phyloP scores from a whole-genome alignment of 2,797 vertebrate genomes.

The Enteromius trimaculatus region DNA sequence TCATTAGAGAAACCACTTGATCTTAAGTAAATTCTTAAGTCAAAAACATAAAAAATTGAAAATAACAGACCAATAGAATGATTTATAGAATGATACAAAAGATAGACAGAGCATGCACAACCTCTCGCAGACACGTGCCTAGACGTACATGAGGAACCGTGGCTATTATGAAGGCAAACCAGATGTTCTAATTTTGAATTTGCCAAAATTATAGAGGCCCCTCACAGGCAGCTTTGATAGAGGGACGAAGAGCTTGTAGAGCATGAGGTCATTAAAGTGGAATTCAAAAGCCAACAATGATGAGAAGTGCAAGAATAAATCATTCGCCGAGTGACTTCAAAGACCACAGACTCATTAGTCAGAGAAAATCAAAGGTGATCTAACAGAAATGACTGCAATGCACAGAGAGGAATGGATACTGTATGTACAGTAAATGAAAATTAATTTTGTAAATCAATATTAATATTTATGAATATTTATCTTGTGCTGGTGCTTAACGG shows the following conservation, averaged over 20 bases:
- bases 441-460: background rate
- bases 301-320: slow-evolving; percentile 32
- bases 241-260: slow-evolving; percentile 33
- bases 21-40: background rate
- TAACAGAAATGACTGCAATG: background rate
- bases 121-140: slow-evolving; percentile 18
- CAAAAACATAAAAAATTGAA: background rate
- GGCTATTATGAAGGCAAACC: slow-evolving; percentile 65
- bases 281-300: slow-evolving; percentile 33
- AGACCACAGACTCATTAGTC: slow-evolving; percentile 25
- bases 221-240: slow-evolving; percentile 65
- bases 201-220: slow-evolving; percentile 64
- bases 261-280: slow-evolving; percentile 25
- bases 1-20: background rate
- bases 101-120: slow-evolving; percentile 5
- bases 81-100: no score
- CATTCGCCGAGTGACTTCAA: slow-evolving; percentile 30
- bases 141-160: slow-evolving; percentile 40
- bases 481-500: no score
- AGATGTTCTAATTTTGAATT: slow-evolving; percentile 72
- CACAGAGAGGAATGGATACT: background rate
- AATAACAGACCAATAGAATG: background rate
- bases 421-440: background rate
- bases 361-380: background rate
- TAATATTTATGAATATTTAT: background rate